Base-by-base conservation (phyloP, 30 jellyfish, hydroid and myxozoan genomes). In the Chrysaora quinquecirrha region DNA sequence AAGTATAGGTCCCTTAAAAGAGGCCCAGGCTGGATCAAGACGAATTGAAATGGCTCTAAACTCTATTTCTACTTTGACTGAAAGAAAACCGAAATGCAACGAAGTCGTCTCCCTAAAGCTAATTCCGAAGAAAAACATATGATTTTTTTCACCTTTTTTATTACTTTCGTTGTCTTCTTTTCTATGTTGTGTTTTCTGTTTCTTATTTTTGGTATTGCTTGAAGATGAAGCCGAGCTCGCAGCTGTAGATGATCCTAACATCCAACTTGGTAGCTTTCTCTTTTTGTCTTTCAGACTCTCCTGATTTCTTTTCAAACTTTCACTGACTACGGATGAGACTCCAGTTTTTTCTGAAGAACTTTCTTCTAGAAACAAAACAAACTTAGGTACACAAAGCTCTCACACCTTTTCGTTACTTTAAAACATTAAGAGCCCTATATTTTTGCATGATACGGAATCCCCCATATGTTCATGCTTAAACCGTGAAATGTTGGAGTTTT, bases 191-290 rank as follows among this genome's bases (percentile, higher is more conserved):
- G 54, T 19, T 25, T 52, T 52, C 29, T 2, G 12, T 19, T 52
- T 52, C 25, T 52, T 52, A 20, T 20, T 52, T 12, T 9, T 19
- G 2, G 24, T 52, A 4, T 9, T 4, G 24, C 29, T 20, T 4
- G 29, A 3, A 3, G 12, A 12, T 7, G 4, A 4, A 4, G 79
- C 30, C 24, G 79, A 25, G n/a, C n/a, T n/a, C n/a, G n/a, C n/a
- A n/a, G n/a, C n/a, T n/a, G n/a, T n/a, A n/a, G n/a, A n/a, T 6
- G 83, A 71, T 30, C 35, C 83, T 29, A 22, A 30, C 86, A 74
- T 74, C 86, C 86, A 74, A 7, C 71, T 48, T 21, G 86, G 86
- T n/a, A 74, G 54, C 1, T 14, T 30, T 25, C 72, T 61, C 30
- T 74, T 48, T 66, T 66, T 66, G 4, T 28, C 61, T 31, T 66